Evolutionary conservation across 2,113 vertebrate genomes (phyloP), one percentile per base, ranked within the genome.

Genomic region (Scortum barcoo): DNA sequence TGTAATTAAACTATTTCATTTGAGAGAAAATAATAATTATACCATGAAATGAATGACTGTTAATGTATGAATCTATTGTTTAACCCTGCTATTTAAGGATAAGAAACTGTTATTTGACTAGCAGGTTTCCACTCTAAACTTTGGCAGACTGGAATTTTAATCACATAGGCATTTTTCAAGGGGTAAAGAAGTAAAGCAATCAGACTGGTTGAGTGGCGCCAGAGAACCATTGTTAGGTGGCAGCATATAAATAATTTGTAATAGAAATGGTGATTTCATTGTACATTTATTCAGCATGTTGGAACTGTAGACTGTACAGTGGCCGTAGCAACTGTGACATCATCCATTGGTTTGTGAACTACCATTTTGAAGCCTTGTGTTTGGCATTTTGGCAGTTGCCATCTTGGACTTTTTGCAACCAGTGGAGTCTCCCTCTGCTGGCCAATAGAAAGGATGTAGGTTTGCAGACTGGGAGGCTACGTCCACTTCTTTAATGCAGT

Each of bases 21-120:
- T 50, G 14, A 44, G 17, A 70, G 10, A 50, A 83, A 85, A 78
- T 65, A 42, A 77, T 60, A 79, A 81, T 81, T 38, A 85, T 51
- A 65, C 26, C 26, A 42, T 33, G 38, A 68, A 26, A 69, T 84
- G 20, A 80, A 73, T 42, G 28, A 76, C 16, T 68, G 51, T 28
- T 65, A 26, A 69, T 82, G 22, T 42, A 3, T 56, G 38, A 40
- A 38, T 58, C 66, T 46, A 17, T 56, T 77, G 3, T 84, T 78
- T 19, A 36, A 30, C 7, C 13, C 20, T 19, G 14, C 8, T 40
- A 11, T 67, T 79, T 33, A 33, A 67, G 7, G 68, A 70, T 53
- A 57, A 63, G n/a, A 68, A 2, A 62, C 0, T 65, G 7, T 63
- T 7, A 72, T 62, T 51, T 40, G 65, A 72, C n/a, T 69, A 24